A percentile compares a stretch with the other conserved stretches of the same genome.
These are phyloP conservation scores for Cisticola juncidis DNA, from an alignment of 2,113 vertebrate genomes.

Conservation along the genomic window DNA sequence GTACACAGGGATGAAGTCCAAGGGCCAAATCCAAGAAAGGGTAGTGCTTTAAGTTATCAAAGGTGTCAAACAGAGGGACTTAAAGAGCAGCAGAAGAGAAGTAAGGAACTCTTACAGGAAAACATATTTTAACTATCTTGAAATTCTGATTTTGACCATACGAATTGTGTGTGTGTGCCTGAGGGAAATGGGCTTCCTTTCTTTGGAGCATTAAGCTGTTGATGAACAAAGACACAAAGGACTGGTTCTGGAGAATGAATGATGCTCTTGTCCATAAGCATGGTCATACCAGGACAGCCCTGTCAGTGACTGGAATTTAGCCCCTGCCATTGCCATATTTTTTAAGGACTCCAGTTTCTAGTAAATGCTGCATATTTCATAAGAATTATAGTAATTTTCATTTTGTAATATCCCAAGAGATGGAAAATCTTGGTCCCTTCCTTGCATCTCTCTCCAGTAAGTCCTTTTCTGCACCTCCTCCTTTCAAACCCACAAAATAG, in stretches of 20 bases:
- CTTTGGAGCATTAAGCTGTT: background rate
- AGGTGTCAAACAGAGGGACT: background rate
- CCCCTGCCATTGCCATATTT: background rate
- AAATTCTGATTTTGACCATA: background rate
- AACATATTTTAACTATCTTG: background rate
- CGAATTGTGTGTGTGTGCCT: rapidly evolving
- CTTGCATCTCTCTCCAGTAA: background rate
- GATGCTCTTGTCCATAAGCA: background rate
- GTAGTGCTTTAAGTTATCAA: background rate
- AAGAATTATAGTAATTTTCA: background rate
- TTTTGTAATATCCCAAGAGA: background rate
- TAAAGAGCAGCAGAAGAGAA: background rate
- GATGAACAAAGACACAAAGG: background rate
- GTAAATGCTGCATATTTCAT: background rate
- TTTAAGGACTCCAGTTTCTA: background rate
- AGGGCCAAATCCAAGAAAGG: background rate
- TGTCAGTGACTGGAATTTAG: background rate
- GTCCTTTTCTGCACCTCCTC: background rate
- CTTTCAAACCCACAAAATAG: background rate
- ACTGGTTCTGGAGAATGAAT: slow-evolving; percentile 22
- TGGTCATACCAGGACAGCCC: slow-evolving; percentile 36
- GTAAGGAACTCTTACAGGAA: background rate
- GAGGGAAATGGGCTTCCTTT: background rate
- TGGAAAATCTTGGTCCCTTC: background rate
- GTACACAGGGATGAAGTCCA: background rate